These are phyloP conservation scores for Apamea crenata DNA, from an alignment of 2,888 invertebrate genomes.

Conservation along the genomic window DNA sequence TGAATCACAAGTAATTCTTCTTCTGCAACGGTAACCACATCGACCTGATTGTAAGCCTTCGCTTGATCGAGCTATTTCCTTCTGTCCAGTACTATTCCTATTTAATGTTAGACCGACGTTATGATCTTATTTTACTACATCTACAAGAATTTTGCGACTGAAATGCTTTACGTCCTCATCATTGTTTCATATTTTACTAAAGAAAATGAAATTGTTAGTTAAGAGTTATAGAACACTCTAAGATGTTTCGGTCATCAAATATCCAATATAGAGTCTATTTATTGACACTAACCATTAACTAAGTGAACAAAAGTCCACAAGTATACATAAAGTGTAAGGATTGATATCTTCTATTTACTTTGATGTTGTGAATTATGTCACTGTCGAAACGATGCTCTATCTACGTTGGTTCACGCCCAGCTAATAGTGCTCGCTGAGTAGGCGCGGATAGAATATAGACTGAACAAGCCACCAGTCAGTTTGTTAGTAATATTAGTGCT, in stretches of 20 bases:
- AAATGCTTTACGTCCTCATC: slow-evolving; percentile 7
- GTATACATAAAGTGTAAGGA: slow-evolving; percentile 33
- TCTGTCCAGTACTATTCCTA: slow-evolving; percentile 14
- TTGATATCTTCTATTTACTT: slow-evolving; percentile 53
- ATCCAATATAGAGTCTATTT: slow-evolving; percentile 32
- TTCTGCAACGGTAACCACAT: slow-evolving; percentile 8
- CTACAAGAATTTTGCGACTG: slow-evolving; percentile 19
- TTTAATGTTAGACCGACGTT: slow-evolving; percentile 14
- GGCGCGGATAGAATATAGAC: slow-evolving; percentile 49
- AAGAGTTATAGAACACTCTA: slow-evolving; percentile 8
- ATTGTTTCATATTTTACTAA: slow-evolving; percentile 13
- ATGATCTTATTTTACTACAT: slow-evolving; percentile 27
- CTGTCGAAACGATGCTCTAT: slow-evolving; percentile 45
- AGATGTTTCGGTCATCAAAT: slow-evolving; percentile 38
- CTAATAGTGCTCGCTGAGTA: slow-evolving; percentile 29
- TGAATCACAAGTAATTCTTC: neutral
- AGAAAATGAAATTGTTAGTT: slow-evolving; percentile 7
- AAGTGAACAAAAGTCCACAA: slow-evolving; percentile 48
- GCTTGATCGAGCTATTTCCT: neutral
- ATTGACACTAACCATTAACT: slow-evolving; percentile 23
- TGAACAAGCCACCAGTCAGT: slow-evolving; percentile 41
- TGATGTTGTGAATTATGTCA: slow-evolving; percentile 61
- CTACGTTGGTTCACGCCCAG: slow-evolving; percentile 39
- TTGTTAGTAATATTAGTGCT: slow-evolving; percentile 29
- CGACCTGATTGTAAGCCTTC: slow-evolving; percentile 7